A percentile compares a stretch with the other conserved stretches of the same genome.
These are phyloP conservation scores for Icerya purchasi DNA, from an alignment of 2,888 invertebrate species.

Conservation along the genomic window DNA sequence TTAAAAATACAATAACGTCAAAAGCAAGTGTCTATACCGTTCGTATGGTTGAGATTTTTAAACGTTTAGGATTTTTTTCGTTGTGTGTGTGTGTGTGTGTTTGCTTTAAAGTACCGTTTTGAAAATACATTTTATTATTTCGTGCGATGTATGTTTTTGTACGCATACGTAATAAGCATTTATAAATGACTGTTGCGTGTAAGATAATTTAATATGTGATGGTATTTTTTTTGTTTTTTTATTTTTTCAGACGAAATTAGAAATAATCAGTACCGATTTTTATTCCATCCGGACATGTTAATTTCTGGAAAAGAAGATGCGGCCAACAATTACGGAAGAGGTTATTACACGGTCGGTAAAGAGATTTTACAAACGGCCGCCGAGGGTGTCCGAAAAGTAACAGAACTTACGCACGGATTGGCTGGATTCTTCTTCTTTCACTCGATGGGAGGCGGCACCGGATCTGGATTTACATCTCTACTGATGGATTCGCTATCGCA, in stretches of 20 bases:
- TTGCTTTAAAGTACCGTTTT: no score
- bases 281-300: conserved; percentile 44
- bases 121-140: no score
- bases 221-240: no score
- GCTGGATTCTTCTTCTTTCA: conserved; percentile 41
- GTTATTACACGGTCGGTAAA: conserved; percentile 40
- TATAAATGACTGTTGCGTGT: no score
- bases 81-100: no score
- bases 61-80: no score
- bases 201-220: no score
- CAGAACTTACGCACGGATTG: conserved; percentile 34
- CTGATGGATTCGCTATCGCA: conserved; percentile 41
- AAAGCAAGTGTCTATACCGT: no score
- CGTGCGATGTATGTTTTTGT: neutral
- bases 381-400: conserved; percentile 32
- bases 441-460: conserved; percentile 37
- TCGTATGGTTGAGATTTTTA: no score
- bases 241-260: conserved; percentile 53
- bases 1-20: no score
- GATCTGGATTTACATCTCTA: conserved; percentile 40
- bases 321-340: conserved; percentile 44
- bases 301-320: conserved; percentile 45
- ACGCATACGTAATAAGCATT: no score
- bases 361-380: conserved; percentile 34
- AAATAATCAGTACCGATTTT: conserved; percentile 52